These are phyloP conservation scores for Drosophila rubida DNA, from an alignment of 2,888 invertebrate genomes.

Conservation along the genomic window DNA sequence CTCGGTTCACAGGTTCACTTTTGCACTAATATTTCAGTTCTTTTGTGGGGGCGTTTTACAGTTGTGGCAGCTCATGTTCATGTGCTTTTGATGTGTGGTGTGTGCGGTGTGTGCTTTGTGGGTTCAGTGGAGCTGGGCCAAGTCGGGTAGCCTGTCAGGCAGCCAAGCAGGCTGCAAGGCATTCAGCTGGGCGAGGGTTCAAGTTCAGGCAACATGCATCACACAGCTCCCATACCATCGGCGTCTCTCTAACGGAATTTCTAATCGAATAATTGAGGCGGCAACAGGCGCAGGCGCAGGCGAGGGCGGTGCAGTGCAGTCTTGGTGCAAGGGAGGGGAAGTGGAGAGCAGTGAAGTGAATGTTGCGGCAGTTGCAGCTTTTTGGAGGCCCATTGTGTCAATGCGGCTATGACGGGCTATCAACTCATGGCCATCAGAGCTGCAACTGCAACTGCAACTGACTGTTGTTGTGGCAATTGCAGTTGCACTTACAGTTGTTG, in stretches of 20 bases:
- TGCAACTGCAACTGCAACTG: conserved; percentile 16
- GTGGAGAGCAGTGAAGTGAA: conserved; percentile 29
- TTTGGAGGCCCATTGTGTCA: conserved; percentile 67
- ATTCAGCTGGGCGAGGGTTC: conserved; percentile 27
- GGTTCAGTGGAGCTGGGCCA: conserved; percentile 23
- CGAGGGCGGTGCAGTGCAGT: conserved; percentile 21
- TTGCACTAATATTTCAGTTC: conserved; percentile 38
- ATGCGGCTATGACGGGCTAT: conserved; percentile 65
- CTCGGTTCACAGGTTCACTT: conserved; percentile 12
- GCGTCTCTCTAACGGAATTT: conserved; percentile 62
- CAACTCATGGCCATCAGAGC: conserved; percentile 75
- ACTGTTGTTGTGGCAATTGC: conserved; percentile 8
- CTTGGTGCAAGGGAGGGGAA: conserved; percentile 6
- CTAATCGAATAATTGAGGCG: conserved; percentile 71
- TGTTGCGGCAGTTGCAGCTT: conserved; percentile 35
- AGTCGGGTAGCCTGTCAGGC: conserved; percentile 13
- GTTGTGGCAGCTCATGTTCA: conserved; percentile 2
- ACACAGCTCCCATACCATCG: conserved; percentile 25
- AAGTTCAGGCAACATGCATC: conserved; percentile 35
- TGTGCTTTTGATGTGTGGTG: conserved; percentile 12
- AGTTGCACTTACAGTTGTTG: conserved; percentile 22
- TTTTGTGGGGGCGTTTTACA: conserved; percentile 34
- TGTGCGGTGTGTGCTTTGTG: conserved; percentile 15
- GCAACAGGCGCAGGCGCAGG: conserved; percentile 1
- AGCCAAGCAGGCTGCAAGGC: not conserved